phyloP scores from a whole-genome alignment of 2,888 invertebrate species.

The Drosophila eohydei region DNA sequence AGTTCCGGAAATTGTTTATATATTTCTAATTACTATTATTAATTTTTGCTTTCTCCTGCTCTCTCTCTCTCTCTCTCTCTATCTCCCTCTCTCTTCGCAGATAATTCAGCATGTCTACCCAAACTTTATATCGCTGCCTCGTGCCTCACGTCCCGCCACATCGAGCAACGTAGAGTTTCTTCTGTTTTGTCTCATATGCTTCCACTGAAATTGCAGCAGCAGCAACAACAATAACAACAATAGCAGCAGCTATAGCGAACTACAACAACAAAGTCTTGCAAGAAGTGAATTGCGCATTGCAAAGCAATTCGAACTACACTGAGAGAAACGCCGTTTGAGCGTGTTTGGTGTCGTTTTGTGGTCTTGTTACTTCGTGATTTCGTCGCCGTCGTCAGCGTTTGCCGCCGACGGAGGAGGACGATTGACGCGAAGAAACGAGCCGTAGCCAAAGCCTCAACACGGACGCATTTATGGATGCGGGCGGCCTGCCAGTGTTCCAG shows the following conservation, averaged over 20 bases:
- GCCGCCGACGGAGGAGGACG: slow-evolving; percentile 73
- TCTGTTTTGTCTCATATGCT: slow-evolving; percentile 35
- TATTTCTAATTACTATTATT: neutral
- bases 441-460: slow-evolving; percentile 75
- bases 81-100: slow-evolving; percentile 24
- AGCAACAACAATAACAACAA: slow-evolving; percentile 1
- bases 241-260: slow-evolving; percentile 1
- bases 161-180: slow-evolving; percentile 42
- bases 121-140: slow-evolving; percentile 26
- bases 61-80: neutral
- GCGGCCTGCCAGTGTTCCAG: slow-evolving; percentile 85
- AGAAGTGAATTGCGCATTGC: slow-evolving; percentile 20
- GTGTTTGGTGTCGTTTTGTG: slow-evolving; percentile 45
- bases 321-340: slow-evolving; percentile 28
- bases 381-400: slow-evolving; percentile 75
- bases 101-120: slow-evolving; percentile 35
- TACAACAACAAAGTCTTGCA: slow-evolving; percentile 7
- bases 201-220: slow-evolving; percentile 24
- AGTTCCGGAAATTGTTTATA: neutral
- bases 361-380: slow-evolving; percentile 77
- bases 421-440: slow-evolving; percentile 74
- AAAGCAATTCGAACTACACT: slow-evolving; percentile 22
- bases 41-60: neutral
- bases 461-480: slow-evolving; percentile 85
- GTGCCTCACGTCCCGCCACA: slow-evolving; percentile 60